Evolutionary conservation across 2,113 vertebrate genomes (phyloP).

Genomic region (Pollimyrus isidori): DNA sequence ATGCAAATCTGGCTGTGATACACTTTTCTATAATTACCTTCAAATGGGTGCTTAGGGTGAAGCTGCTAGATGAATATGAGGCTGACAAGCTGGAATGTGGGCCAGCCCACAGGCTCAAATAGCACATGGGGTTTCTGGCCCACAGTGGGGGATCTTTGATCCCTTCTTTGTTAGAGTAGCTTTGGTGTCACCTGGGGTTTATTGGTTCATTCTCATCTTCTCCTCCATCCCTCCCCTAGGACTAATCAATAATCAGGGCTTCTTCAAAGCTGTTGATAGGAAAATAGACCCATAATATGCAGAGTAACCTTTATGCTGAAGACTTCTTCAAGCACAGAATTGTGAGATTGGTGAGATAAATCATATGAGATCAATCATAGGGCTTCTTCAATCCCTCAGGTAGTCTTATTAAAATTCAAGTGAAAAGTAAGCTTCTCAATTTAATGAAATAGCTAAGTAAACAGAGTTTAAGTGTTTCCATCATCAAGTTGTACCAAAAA

Average conservation of each 20-base stretch:
- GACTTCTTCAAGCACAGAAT: not conserved
- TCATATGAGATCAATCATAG: not conserved
- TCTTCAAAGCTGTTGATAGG: not conserved
- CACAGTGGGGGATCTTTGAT: not conserved
- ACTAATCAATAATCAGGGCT: not conserved
- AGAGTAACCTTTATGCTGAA: not conserved
- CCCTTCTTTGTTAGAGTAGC: not conserved
- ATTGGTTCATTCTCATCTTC: not conserved
- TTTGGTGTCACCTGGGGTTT: not conserved
- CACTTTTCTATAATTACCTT: constrained; percentile 1
- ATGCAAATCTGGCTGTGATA: constrained; percentile 1
- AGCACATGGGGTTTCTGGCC: not conserved
- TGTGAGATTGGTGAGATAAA: not conserved
- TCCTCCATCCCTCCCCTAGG: not conserved
- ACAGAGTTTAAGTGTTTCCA: not conserved
- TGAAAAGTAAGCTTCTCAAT: not conserved
- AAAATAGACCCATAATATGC: not conserved
- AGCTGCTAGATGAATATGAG: too few species aligned
- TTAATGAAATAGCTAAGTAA: not conserved
- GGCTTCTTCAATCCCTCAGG: not conserved
- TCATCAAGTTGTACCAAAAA: not conserved
- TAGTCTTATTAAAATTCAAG: not conserved
- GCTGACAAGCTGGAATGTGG: not conserved
- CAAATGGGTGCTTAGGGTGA: not conserved
- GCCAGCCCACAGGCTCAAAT: not conserved